Evolutionary conservation across 2,888 invertebrate species (phyloP).

Genomic region (Catocala sponsa): DNA sequence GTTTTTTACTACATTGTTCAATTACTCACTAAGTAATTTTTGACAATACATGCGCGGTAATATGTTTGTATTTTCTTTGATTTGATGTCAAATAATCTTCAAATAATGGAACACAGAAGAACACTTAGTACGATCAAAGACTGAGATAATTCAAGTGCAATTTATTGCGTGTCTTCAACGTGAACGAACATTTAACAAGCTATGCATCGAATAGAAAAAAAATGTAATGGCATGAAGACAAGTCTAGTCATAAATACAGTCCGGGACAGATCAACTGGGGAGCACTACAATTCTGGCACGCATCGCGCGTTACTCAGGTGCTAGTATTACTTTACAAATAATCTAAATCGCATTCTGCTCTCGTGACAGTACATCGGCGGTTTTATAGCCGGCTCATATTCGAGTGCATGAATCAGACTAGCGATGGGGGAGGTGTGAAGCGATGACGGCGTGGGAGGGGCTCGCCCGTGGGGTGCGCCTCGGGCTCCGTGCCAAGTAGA

Average conservation of each 20-base stretch:
- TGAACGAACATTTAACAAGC: background rate
- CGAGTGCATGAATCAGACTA: slow-evolving; percentile 69
- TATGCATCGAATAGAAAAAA: background rate
- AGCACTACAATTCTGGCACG: slow-evolving; percentile 51
- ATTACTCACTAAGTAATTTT: no score
- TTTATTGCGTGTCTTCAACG: background rate
- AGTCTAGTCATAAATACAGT: slow-evolving; percentile 42
- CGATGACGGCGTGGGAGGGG: slow-evolving; percentile 71
- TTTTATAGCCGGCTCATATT: slow-evolving; percentile 67
- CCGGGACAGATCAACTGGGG: slow-evolving; percentile 35
- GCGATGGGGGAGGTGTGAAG: slow-evolving; percentile 70
- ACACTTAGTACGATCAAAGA: background rate
- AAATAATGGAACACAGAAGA: slow-evolving; percentile 1
- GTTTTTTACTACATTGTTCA: no score
- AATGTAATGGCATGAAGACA: slow-evolving; percentile 22
- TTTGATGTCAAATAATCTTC: no score
- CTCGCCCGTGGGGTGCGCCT: slow-evolving; percentile 68
- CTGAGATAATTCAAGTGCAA: slow-evolving; percentile 1
- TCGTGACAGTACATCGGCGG: slow-evolving; percentile 66
- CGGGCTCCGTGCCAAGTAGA: slow-evolving; percentile 81
- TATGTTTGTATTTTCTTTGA: no score
- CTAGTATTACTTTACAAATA: slow-evolving; percentile 52
- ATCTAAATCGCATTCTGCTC: slow-evolving; percentile 49
- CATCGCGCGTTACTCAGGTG: slow-evolving; percentile 52
- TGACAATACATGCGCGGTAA: no score